These are phyloP conservation scores for Scaptodrosophila latifasciaeformis DNA, from an alignment of 2,888 invertebrate genomes.

Conservation along the genomic window DNA sequence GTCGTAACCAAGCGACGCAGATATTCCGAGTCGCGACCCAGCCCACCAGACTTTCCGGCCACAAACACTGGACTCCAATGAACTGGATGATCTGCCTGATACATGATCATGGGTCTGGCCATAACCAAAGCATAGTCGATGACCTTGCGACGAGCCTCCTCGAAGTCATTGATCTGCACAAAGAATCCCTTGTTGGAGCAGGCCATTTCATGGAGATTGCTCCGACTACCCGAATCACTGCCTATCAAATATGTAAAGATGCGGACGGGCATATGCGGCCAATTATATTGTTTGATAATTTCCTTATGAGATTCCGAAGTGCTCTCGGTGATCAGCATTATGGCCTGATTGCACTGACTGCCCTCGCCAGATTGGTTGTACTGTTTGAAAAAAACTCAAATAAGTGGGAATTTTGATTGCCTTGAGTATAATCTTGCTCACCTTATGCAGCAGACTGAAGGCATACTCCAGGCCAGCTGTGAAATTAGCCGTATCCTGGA, in stretches of 20 bases:
- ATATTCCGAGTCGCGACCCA: slow-evolving; percentile 73
- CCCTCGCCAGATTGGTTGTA: slow-evolving; percentile 90
- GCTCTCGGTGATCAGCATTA: slow-evolving; percentile 97
- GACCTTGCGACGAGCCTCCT: slow-evolving; percentile 93
- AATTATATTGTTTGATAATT: slow-evolving; percentile 88
- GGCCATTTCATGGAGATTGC: slow-evolving; percentile 94
- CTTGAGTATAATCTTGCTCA: slow-evolving; percentile 76
- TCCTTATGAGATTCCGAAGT: slow-evolving; percentile 83
- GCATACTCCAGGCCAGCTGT: slow-evolving; percentile 93
- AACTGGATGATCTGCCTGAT: slow-evolving; percentile 91
- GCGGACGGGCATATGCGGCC: slow-evolving; percentile 94
- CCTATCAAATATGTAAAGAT: slow-evolving; percentile 98
- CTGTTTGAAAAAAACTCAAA: slow-evolving; percentile 71
- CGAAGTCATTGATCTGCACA: slow-evolving; percentile 90
- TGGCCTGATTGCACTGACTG: slow-evolving; percentile 97
- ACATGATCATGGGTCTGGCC: slow-evolving; percentile 96
- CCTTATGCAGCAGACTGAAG: slow-evolving; percentile 92
- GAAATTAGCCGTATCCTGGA: slow-evolving; percentile 91
- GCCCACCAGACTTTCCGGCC: slow-evolving; percentile 83
- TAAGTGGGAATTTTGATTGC: too few relatives aligned
- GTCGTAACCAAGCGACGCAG: slow-evolving; percentile 93
- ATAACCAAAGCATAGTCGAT: slow-evolving; percentile 96
- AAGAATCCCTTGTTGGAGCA: slow-evolving; percentile 93
- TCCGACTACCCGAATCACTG: slow-evolving; percentile 90
- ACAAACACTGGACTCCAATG: slow-evolving; percentile 97